These are phyloP conservation scores for Drosophila subobscura DNA, from an alignment of 1,140 invertebrate genomes.

Conservation along the genomic window DNA sequence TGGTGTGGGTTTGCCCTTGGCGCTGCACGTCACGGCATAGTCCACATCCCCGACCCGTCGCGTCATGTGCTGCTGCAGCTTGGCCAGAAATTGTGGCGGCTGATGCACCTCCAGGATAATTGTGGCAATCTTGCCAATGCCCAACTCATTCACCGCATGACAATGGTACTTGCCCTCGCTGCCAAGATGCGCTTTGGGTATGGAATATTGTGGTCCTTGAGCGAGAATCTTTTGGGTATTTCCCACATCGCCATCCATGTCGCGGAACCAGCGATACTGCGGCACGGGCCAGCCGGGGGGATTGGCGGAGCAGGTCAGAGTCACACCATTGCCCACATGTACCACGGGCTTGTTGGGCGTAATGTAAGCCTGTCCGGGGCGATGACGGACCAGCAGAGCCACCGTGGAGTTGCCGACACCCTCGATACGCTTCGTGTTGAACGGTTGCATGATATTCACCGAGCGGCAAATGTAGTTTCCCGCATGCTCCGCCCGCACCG, in stretches of 20 bases:
- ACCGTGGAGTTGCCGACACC: constrained; percentile 90
- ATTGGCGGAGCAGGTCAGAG: constrained; percentile 92
- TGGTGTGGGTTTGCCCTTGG: constrained; percentile 93
- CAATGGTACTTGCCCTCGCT: constrained; percentile 95
- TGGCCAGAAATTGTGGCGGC: constrained; percentile 91
- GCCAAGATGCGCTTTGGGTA: constrained; percentile 91
- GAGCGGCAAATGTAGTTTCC: constrained; percentile 94
- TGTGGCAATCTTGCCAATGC: constrained; percentile 91
- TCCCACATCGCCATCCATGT: constrained; percentile 86
- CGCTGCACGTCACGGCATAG: constrained; percentile 92
- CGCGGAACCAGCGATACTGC: constrained; percentile 94
- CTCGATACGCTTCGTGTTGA: constrained; percentile 87
- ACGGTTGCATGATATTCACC: constrained; percentile 91
- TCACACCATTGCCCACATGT: constrained; percentile 92
- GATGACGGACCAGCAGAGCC: constrained; percentile 92
- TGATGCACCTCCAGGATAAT: constrained; percentile 93
- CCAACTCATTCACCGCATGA: constrained; percentile 95
- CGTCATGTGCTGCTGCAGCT: constrained; percentile 91
- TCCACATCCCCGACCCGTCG: constrained; percentile 91
- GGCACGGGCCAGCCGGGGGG: constrained; percentile 95
- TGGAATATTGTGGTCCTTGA: constrained; percentile 91
- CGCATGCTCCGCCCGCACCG: constrained; percentile 91
- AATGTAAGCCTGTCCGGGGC: constrained; percentile 92
- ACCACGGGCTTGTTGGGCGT: constrained; percentile 93
- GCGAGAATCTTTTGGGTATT: constrained; percentile 87